Evolutionary conservation across 2,113 vertebrate genomes (phyloP).

Genomic region (Panthera uncia): DNA sequence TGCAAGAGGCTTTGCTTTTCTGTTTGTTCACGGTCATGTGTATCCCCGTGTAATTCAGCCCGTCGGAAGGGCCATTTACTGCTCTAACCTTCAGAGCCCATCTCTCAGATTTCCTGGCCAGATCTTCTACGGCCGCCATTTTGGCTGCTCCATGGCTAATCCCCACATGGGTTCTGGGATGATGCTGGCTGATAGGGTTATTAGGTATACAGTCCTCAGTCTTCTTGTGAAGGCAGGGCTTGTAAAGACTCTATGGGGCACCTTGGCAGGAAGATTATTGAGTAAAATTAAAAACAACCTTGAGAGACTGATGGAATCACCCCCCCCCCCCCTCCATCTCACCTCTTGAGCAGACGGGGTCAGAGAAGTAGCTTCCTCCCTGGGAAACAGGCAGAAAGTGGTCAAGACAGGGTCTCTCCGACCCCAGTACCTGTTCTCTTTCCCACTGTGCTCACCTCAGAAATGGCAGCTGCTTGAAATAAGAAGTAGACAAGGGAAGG

Average conservation of each 20-base stretch:
- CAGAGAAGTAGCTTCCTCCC: background rate
- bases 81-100: background rate
- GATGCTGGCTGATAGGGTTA: background rate
- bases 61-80: accelerated
- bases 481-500: no score
- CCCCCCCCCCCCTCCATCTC: accelerated
- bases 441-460: accelerated
- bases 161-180: background rate
- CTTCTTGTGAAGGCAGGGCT: background rate
- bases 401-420: accelerated
- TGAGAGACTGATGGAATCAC: background rate
- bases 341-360: background rate
- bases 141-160: background rate
- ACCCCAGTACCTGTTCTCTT: background rate
- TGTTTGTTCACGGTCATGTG: background rate
- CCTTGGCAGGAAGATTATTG: background rate
- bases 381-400: background rate
- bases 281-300: background rate
- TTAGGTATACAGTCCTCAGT: accelerated
- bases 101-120: background rate
- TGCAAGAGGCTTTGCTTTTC: accelerated
- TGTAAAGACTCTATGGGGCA: background rate
- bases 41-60: background rate
- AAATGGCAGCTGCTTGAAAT: background rate
- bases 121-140: background rate